Evolutionary conservation across 2,113 vertebrate genomes (phyloP), one percentile per base, ranked within the genome.

Genomic region (Fregata magnificens): DNA sequence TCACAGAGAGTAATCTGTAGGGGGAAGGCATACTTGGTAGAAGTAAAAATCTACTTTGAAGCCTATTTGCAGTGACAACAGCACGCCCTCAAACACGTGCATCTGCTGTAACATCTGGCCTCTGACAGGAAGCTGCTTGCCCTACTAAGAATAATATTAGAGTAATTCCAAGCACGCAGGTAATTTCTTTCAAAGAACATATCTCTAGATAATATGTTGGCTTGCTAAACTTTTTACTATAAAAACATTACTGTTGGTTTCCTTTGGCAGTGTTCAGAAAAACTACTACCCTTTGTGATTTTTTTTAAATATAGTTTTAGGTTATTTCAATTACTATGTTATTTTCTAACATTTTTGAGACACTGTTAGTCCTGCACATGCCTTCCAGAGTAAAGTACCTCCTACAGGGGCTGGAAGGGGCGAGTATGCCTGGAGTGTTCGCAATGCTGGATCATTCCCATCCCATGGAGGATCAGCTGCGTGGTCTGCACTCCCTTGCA

Each of bases 21-120:
- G 56, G 73, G 63, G 47, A 44, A 79, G 85, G 59, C 40, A 13
- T 32, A 6, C 38, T 82, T 87, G 53, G 56, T 17, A 62, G 69
- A 74, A 66, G 50, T 32, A 36, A 50, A 62, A 67, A 59, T 26
- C 55, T 31, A 19, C 74, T 83, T 50, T 40, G 62, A 45, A 83
- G 74, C 40, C 9, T 79, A 13, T 78, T 29, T 56, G 45, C 69
- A 31, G 55, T 50, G 50, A 74, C 76, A 85, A 15, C 36, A 79
- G 50, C 17, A 1, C 44, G 34, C 29, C 29, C 47, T 77, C 29
- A 32, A 12, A 53, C 31, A 4, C 4, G 4, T 9, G 0, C 82
- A 76, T 71, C 83, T 96, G 89, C 84, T 62, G 14, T 5, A 87
- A 90, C 90, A 94, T 96, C 91, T 94, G 96, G 31, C 44, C 65